Evolutionary conservation across 2,888 invertebrate genomes (phyloP).

Genomic region (Pseudoips prasinana): DNA sequence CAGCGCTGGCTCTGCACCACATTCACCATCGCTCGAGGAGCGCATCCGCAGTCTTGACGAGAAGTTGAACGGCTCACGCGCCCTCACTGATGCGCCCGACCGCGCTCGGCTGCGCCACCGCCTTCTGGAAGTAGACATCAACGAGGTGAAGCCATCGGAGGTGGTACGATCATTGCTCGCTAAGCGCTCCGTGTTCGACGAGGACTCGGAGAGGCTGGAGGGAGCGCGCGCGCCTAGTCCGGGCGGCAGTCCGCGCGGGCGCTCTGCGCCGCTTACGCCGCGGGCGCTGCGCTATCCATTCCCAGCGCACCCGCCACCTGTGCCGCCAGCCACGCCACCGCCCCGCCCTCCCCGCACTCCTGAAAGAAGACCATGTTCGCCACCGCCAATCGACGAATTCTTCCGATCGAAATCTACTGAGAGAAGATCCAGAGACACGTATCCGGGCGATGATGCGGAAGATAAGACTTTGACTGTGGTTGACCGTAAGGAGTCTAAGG

Average conservation of each 20-base stretch:
- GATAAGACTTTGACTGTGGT: constrained; percentile 16
- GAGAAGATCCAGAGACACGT: constrained; percentile 4
- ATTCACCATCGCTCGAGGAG: constrained; percentile 91
- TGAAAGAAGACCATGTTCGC: constrained; percentile 29
- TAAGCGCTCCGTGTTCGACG: constrained; percentile 97
- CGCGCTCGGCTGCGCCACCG: constrained; percentile 86
- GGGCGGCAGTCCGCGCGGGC: constrained; percentile 61
- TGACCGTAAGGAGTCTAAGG: constrained; percentile 21
- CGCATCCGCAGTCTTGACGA: constrained; percentile 95
- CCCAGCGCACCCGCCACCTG: constrained; percentile 85
- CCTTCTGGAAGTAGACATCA: constrained; percentile 89
- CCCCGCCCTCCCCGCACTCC: constrained; percentile 39
- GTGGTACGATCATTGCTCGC: constrained; percentile 96
- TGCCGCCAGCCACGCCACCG: constrained; percentile 29
- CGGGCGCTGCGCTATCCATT: constrained; percentile 88
- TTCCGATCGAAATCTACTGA: constrained; percentile 39
- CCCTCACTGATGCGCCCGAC: constrained; percentile 81
- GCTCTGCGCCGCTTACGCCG: constrained; percentile 57
- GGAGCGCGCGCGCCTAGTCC: constrained; percentile 92
- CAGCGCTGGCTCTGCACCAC: constrained; percentile 87
- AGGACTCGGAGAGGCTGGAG: constrained; percentile 95
- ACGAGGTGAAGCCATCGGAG: constrained; percentile 94
- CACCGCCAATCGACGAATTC: constrained; percentile 31
- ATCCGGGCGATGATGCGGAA: constrained; percentile 19
- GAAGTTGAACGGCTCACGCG: constrained; percentile 88